phyloP scores from a whole-genome alignment of 1,140 invertebrate species.

The Prorops nasuta region DNA sequence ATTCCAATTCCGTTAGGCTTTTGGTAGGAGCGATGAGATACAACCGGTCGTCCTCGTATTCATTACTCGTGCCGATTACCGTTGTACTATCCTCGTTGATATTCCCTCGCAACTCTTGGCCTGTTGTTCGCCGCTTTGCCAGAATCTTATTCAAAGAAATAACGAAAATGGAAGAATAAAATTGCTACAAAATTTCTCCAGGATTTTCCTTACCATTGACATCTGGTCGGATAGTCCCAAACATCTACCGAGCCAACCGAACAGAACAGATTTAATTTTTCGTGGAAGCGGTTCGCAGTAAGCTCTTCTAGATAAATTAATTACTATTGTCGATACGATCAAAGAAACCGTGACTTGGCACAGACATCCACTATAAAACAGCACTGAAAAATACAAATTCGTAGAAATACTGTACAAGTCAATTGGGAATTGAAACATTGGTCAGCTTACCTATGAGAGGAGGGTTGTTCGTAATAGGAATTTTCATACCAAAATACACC shows the following conservation, averaged over 20 bases:
- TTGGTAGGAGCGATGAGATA: conserved; percentile 47
- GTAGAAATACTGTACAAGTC: not conserved
- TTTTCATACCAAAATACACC: conserved; percentile 63
- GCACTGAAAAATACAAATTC: conserved; percentile 57
- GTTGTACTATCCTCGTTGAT: conserved; percentile 28
- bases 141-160: conserved; percentile 31
- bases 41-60: conserved; percentile 45
- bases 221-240: conserved; percentile 54
- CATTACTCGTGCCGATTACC: conserved; percentile 30
- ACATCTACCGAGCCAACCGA: conserved; percentile 56
- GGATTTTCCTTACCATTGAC: conserved; percentile 14
- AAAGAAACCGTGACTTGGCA: conserved; percentile 63
- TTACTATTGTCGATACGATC: conserved; percentile 63
- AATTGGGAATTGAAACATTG: not conserved
- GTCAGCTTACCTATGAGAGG: conserved; percentile 63
- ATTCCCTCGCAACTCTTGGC: conserved; percentile 52
- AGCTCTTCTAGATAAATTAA: conserved; percentile 58
- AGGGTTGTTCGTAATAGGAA: conserved; percentile 63
- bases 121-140: conserved; percentile 37
- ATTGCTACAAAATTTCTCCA: not conserved
- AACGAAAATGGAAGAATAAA: no score
- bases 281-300: conserved; percentile 59
- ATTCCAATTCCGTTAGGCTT: conserved; percentile 58
- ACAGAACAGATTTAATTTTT: conserved; percentile 57
- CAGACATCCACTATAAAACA: conserved; percentile 60